phyloP scores from a whole-genome alignment of 2,797 vertebrate species.

The Melanotaenia pygmaea region DNA sequence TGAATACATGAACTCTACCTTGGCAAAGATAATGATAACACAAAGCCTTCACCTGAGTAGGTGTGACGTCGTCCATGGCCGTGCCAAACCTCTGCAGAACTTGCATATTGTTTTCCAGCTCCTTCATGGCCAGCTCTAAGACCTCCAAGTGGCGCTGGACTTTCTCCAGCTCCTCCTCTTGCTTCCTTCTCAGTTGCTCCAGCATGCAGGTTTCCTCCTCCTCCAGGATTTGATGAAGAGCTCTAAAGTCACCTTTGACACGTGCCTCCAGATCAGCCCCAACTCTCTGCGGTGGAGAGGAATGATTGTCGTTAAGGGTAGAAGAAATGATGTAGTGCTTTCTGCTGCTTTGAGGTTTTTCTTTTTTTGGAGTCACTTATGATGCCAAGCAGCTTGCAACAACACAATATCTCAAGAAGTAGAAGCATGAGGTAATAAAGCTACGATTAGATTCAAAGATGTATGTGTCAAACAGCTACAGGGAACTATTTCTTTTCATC shows the following conservation, averaged over 20 bases:
- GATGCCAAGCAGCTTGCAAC: neutral
- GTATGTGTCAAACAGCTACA: conserved; percentile 32
- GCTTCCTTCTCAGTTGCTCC: conserved; percentile 79
- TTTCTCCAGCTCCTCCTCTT: conserved; percentile 73
- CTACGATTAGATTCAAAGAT: conserved; percentile 22
- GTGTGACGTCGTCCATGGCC: conserved; percentile 42
- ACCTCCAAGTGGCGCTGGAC: conserved; percentile 73
- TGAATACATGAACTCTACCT: no score
- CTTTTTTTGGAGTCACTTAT: neutral
- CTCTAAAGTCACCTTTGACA: conserved; percentile 83
- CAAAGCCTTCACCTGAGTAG: conserved; percentile 68
- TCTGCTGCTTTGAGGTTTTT: neutral
- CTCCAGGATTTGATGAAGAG: conserved; percentile 84
- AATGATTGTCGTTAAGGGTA: neutral
- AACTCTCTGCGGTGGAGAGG: conserved; percentile 70
- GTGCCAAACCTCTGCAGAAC: conserved; percentile 65
- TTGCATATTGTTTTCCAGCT: conserved; percentile 77
- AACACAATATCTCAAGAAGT: neutral
- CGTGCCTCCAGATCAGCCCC: conserved; percentile 80
- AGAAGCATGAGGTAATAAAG: conserved; percentile 24
- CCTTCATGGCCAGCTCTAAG: conserved; percentile 63
- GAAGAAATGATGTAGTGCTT: neutral
- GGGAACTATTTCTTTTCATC: conserved; percentile 45
- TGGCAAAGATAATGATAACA: neutral
- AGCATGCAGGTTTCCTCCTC: conserved; percentile 82